Base-by-base conservation (phyloP, 2,113 vertebrate species). In the Heterocephalus glaber region DNA sequence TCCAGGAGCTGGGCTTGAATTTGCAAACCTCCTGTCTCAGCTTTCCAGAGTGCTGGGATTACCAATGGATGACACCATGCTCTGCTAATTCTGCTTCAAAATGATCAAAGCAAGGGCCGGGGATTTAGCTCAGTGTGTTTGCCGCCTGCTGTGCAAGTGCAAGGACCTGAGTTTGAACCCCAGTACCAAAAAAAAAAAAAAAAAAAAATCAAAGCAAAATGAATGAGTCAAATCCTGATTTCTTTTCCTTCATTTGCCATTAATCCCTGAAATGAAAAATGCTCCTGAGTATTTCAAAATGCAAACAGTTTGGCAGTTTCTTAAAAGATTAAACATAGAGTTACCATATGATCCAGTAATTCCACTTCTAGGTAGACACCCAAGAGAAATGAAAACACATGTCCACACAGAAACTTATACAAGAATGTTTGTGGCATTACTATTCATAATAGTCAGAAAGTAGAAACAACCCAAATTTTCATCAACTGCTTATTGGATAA, bases 291-390 rank as follows among this genome's bases (percentile, higher is more conserved):
- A 90, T 30, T 28, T 94, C 38, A 54, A 91, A 63, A 89, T 88
- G 44, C 26, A 87, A 80, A 56, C 3, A 28, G 22, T 72, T 44
- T 44, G 41, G 79, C 33, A 38, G 83, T 72, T 94, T 56, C 54
- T 89, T n/a, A 56, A 89, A 89, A 91, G 28, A 24, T 63, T 90
- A 90, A 88, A 44, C 58, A 66, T n/a, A 61, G 58, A 92, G n/a
- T 41, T 54, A 72, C 1, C 38, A 35, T 20, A 4, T 28, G 47
- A 66, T 63, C 38, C 56, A 54, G 56, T 20, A 83, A 63, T 60
- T 72, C 44, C 2, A 54, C 26, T 88, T 7, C 58, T 89, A 87
- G 14, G 54, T 65, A 20, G 58, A 38, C 28, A 80, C 35, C 28
- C 35, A 87, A 86, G 52, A 86, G 93, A 90, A 84, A 82, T 17